Conservation (phyloP, 1,140 invertebrate genomes). For the Batillaria attramentaria region DNA sequence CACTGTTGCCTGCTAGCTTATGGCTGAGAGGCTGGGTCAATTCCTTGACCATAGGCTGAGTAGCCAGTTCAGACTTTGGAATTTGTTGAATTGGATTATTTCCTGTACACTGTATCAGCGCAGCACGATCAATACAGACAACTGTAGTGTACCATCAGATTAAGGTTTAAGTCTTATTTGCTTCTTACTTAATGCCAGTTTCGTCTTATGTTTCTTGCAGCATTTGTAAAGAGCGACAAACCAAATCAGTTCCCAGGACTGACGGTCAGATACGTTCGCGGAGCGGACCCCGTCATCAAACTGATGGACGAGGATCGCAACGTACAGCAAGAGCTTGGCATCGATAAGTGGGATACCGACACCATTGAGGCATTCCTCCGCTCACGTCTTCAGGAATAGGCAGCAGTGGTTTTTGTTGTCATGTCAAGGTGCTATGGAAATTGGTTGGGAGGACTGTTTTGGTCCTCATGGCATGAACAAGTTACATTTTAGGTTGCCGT, state of each 20-base stretch:
- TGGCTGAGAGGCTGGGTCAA: too few species aligned
- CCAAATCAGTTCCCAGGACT: constrained; percentile 90
- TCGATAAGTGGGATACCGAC: constrained; percentile 98
- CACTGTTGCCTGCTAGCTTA: too few species aligned
- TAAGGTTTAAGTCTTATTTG: not conserved
- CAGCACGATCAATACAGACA: too few species aligned
- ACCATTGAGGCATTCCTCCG: constrained; percentile 94
- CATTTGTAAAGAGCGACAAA: constrained; percentile 91
- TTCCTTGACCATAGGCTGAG: too few species aligned
- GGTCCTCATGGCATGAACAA: constrained; percentile 20
- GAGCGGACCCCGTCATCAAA: constrained; percentile 93
- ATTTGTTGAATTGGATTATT: not conserved
- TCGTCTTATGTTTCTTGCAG: constrained; percentile 69
- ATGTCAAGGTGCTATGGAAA: constrained; percentile 17
- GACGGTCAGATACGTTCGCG: constrained; percentile 89
- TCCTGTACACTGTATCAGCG: not conserved
- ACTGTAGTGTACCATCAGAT: not conserved
- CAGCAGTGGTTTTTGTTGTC: not conserved
- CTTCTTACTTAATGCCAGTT: not conserved
- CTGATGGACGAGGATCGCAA: constrained; percentile 79
- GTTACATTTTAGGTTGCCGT: not conserved
- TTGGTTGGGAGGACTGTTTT: not conserved
- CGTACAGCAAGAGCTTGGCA: constrained; percentile 81
- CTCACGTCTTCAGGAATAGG: constrained; percentile 79
- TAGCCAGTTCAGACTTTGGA: too few species aligned